phyloP scores from a whole-genome alignment of 2,113 vertebrate genomes.

The Oxyruncus cristatus region DNA sequence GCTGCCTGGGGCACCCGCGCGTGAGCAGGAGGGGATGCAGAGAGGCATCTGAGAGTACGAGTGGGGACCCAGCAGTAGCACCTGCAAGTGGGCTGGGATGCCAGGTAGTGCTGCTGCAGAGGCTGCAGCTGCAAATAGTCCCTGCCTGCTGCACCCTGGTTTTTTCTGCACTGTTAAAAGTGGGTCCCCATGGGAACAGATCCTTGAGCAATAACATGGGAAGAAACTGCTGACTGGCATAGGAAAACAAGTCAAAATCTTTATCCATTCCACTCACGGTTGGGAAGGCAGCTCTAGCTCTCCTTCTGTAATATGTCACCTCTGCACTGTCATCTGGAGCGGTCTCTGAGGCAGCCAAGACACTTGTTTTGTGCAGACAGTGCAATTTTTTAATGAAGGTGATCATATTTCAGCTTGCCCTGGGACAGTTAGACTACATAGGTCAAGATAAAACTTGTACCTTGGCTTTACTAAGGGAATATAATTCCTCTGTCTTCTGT shows the following conservation, averaged over 20 bases:
- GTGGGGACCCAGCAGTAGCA: background rate
- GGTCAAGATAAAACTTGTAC: background rate
- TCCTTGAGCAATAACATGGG: background rate
- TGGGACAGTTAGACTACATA: background rate
- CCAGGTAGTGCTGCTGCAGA: background rate
- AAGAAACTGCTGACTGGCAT: background rate
- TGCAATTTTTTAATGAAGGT: background rate
- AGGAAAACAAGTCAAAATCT: background rate
- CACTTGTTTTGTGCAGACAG: background rate
- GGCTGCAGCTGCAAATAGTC: background rate
- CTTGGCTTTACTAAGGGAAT: background rate
- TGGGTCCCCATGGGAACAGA: background rate
- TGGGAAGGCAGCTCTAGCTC: background rate
- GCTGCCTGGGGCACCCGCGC: background rate
- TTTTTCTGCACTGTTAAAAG: background rate
- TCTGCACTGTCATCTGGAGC: background rate
- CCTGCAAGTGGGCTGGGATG: background rate
- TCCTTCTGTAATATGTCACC: background rate
- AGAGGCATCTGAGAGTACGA: background rate
- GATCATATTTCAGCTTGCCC: background rate
- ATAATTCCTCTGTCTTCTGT: background rate
- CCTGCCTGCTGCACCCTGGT: background rate
- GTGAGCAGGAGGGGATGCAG: background rate
- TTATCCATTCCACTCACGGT: background rate
- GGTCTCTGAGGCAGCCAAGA: background rate